Evolutionary conservation across 2,797 vertebrate genomes (phyloP).

Genomic region (Geotrypetes seraphini): DNA sequence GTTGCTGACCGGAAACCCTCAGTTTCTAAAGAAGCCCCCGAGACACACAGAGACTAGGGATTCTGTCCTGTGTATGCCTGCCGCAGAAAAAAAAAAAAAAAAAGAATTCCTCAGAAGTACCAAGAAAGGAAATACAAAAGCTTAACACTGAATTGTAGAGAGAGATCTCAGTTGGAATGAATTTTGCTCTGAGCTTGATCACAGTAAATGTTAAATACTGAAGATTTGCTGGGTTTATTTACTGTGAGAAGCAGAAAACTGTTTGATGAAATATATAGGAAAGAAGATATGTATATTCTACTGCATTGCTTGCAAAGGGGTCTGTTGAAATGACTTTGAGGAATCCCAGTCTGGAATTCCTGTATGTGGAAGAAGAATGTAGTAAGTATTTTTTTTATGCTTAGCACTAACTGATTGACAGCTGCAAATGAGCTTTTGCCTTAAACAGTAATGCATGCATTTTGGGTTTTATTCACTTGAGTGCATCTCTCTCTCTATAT

Average conservation of each 20-base stretch:
- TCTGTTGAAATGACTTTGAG: conserved; percentile 82
- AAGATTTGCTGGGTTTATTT: conserved; percentile 8
- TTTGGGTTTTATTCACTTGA: no score
- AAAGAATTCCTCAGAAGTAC: background rate
- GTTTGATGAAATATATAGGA: conserved; percentile 40
- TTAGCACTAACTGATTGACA: no score
- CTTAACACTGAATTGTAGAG: background rate
- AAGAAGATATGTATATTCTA: conserved; percentile 47
- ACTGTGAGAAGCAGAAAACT: conserved; percentile 46
- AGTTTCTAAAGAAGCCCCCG: conserved; percentile 48
- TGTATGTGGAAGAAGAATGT: conserved; percentile 78
- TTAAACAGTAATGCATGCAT: no score
- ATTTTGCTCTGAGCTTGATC: conserved; percentile 27
- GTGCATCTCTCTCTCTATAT: no score
- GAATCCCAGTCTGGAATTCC: conserved; percentile 66
- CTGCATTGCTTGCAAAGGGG: conserved; percentile 52
- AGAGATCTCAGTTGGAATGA: conserved; percentile 11
- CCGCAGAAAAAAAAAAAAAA: conserved; percentile 11
- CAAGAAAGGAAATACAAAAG: accelerated
- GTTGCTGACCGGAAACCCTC: conserved; percentile 52
- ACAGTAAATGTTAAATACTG: conserved; percentile 10
- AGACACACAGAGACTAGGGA: conserved; percentile 36
- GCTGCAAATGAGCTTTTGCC: no score
- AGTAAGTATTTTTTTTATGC: conserved; percentile 70
- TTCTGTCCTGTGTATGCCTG: conserved; percentile 55